A percentile compares a stretch with the other conserved stretches of the same genome.
These are phyloP conservation scores for Hirtodrosophila confusa DNA, from an alignment of 2,888 invertebrate species.

Conservation along the genomic window DNA sequence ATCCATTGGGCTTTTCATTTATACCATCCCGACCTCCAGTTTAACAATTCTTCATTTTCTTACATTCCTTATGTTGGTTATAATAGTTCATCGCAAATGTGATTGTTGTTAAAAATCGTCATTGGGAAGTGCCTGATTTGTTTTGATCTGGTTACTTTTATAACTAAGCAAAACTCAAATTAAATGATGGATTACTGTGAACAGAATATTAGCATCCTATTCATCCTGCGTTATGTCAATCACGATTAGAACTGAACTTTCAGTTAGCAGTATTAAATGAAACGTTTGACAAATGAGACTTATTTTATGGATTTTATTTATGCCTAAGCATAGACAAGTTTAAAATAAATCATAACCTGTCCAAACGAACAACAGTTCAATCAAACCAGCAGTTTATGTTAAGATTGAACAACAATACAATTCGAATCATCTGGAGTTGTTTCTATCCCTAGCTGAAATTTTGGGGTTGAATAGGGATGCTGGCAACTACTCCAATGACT, in stretches of 20 bases:
- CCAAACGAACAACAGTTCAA: slow-evolving; percentile 1
- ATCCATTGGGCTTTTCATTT: too few relatives aligned
- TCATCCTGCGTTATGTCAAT: slow-evolving; percentile 3
- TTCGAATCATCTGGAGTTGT: slow-evolving; percentile 8
- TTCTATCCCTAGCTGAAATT: slow-evolving; percentile 16
- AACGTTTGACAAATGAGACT: slow-evolving; percentile 55
- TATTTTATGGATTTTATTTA: slow-evolving; percentile 30
- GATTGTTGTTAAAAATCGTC: too few relatives aligned
- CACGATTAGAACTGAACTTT: slow-evolving; percentile 28
- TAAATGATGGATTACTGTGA: slow-evolving; percentile 12
- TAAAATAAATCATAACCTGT: slow-evolving; percentile 32
- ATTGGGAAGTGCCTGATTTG: too few relatives aligned
- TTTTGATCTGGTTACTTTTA: too few relatives aligned
- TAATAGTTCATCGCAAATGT: too few relatives aligned
- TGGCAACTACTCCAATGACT: slow-evolving; percentile 3
- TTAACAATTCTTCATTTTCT: too few relatives aligned
- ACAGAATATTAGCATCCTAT: slow-evolving; percentile 16
- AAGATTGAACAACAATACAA: slow-evolving; percentile 18
- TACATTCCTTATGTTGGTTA: too few relatives aligned
- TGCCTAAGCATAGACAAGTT: not conserved
- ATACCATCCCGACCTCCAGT: too few relatives aligned
- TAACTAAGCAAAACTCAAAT: not conserved
- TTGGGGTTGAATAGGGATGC: slow-evolving; percentile 18
- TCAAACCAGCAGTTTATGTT: slow-evolving; percentile 1
- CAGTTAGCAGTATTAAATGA: slow-evolving; percentile 46